A percentile compares a stretch with the other conserved stretches of the same genome.
phyloP scores from a whole-genome alignment of 2,888 invertebrate species.

The Neuroscelio doddi region DNA sequence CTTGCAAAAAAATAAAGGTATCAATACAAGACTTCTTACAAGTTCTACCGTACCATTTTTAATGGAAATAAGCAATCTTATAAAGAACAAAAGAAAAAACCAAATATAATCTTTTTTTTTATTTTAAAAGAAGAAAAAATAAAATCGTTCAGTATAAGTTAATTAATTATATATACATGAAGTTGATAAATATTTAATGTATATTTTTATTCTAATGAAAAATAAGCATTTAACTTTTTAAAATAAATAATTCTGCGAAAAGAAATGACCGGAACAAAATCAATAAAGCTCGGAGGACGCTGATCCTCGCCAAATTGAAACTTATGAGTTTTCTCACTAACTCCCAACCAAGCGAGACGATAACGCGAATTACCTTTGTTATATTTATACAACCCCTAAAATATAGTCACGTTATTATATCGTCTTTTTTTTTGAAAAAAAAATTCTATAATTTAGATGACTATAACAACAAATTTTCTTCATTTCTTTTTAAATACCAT shows the following conservation, averaged over 20 bases:
- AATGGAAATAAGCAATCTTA: slow-evolving; percentile 15
- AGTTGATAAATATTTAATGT: too few relatives aligned
- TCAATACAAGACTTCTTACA: background rate
- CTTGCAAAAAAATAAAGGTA: background rate
- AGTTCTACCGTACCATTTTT: slow-evolving; percentile 7
- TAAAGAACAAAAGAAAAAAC: too few relatives aligned
- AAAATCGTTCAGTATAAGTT: too few relatives aligned
- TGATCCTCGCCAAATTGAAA: slow-evolving; percentile 71
- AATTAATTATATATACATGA: too few relatives aligned
- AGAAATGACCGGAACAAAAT: slow-evolving; percentile 48
- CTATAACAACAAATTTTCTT: background rate
- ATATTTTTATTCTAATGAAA: too few relatives aligned
- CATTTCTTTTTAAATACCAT: background rate
- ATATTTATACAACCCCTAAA: slow-evolving; percentile 31
- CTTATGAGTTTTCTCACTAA: slow-evolving; percentile 69
- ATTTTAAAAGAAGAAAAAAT: too few relatives aligned
- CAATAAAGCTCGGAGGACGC: slow-evolving; percentile 63
- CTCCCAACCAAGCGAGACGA: slow-evolving; percentile 36
- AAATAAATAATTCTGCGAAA: too few relatives aligned
- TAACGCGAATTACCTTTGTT: slow-evolving; percentile 42
- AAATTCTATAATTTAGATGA: too few relatives aligned
- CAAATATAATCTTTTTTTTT: too few relatives aligned
- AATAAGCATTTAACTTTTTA: too few relatives aligned
- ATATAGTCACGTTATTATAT: slow-evolving; percentile 28
- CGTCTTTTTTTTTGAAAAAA: slow-evolving; percentile 18